phyloP scores from a whole-genome alignment of 2,797 vertebrate species.

The Jordanella pulchra region DNA sequence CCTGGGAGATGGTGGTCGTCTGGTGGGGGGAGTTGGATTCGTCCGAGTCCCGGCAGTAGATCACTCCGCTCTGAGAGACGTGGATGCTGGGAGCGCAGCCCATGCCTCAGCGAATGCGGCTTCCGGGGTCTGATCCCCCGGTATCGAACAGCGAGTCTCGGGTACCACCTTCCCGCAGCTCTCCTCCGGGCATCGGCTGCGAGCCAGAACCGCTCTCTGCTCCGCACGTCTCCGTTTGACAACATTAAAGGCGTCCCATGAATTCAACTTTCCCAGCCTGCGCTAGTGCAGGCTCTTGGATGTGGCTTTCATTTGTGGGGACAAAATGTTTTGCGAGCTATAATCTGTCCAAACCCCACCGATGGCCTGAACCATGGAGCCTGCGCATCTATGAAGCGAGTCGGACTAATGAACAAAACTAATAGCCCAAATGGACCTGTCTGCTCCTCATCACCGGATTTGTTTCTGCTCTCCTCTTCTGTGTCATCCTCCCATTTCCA shows the following conservation, averaged over 20 bases:
- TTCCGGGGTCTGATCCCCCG: constrained; percentile 50
- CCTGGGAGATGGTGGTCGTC: constrained; percentile 89
- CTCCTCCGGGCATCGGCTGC: constrained; percentile 48
- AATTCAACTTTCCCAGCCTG: constrained; percentile 24
- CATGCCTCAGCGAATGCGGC: constrained; percentile 80
- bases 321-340: background rate
- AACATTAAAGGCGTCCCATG: constrained; percentile 58
- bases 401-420: constrained; percentile 25
- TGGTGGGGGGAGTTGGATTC: constrained; percentile 93
- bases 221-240: constrained; percentile 56
- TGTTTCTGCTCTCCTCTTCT: constrained; percentile 33
- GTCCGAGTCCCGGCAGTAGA: constrained; percentile 97
- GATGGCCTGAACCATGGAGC: constrained; percentile 31
- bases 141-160: constrained; percentile 39
- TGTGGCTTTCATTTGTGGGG: constrained; percentile 18
- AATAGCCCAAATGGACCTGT: constrained; percentile 40
- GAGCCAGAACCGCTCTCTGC: constrained; percentile 52
- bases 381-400: constrained; percentile 17
- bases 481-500: constrained; percentile 18
- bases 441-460: constrained; percentile 41
- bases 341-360: background rate
- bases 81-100: constrained; percentile 98
- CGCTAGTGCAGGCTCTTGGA: constrained; percentile 13
- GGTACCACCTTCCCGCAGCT: constrained; percentile 52
- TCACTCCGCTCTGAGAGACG: constrained; percentile 97